phyloP scores from a whole-genome alignment of 2,797 vertebrate genomes.

The Karalla daura region DNA sequence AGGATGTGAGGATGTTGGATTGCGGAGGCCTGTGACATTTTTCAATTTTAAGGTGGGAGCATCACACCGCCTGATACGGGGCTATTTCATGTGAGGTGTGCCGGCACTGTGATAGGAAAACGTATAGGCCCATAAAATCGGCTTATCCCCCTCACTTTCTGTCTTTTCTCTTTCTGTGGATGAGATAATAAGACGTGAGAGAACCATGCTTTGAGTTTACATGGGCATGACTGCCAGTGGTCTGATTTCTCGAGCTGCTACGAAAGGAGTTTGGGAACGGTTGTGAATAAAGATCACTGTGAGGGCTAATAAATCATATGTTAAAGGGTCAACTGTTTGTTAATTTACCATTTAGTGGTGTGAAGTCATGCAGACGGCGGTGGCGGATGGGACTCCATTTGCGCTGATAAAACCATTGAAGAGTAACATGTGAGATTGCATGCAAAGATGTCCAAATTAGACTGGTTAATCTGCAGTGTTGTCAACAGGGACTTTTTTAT shows the following conservation, averaged over 20 bases:
- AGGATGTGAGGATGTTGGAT: conserved; percentile 37
- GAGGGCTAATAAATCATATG: background rate
- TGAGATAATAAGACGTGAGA: conserved; percentile 40
- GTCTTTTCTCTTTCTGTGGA: conserved; percentile 26
- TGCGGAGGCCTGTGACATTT: conserved; percentile 33
- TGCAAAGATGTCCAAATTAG: background rate
- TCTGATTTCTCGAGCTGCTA: background rate
- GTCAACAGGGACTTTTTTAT: background rate
- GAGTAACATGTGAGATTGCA: background rate
- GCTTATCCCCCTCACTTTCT: conserved; percentile 32
- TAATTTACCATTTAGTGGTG: background rate
- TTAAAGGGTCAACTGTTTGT: background rate
- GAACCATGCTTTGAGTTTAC: conserved; percentile 10
- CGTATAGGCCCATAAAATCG: conserved; percentile 42
- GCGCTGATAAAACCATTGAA: background rate
- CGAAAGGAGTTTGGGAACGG: background rate
- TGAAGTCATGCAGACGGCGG: background rate
- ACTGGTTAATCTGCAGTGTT: background rate
- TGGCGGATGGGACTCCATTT: background rate
- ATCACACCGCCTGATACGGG: conserved; percentile 25
- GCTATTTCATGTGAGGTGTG: conserved; percentile 46
- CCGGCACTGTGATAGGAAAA: conserved; percentile 37
- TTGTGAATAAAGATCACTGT: background rate
- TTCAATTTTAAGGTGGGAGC: conserved; percentile 42
- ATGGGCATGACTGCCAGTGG: background rate